Evolutionary conservation across 2,888 invertebrate genomes (phyloP).

Genomic region (Silvanus unidentatus): DNA sequence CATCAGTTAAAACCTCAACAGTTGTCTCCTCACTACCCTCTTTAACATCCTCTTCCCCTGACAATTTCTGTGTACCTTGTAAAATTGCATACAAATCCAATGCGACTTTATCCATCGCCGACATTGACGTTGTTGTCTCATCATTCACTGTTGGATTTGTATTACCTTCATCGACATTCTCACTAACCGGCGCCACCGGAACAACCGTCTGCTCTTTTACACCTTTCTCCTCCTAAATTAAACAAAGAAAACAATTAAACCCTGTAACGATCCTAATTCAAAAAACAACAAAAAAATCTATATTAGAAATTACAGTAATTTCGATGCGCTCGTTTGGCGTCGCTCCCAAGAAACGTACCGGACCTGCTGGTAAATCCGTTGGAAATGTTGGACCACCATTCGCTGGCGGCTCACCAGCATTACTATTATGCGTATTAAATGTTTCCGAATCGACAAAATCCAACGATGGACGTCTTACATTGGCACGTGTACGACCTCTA

Average conservation of each 20-base stretch:
- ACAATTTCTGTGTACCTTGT: conserved; percentile 54
- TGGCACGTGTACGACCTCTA: conserved; percentile 52
- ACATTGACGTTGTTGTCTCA: conserved; percentile 39
- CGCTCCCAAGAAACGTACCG: conserved; percentile 53
- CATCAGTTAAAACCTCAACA: conserved; percentile 20
- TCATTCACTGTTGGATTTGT: conserved; percentile 36
- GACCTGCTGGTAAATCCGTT: conserved; percentile 50
- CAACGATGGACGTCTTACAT: conserved; percentile 67
- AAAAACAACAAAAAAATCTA: too few species aligned
- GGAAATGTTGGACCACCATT: conserved; percentile 53
- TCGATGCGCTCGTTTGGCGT: conserved; percentile 52
- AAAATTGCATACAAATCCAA: conserved; percentile 77
- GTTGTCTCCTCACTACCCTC: conserved; percentile 23
- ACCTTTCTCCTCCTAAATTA: not conserved
- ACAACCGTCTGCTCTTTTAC: conserved; percentile 29
- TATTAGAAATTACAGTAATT: conserved; percentile 21
- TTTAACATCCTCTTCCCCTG: conserved; percentile 40
- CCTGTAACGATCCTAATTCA: too few species aligned
- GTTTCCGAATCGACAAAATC: conserved; percentile 77
- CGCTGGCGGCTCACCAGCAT: conserved; percentile 43
- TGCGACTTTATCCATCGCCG: conserved; percentile 54
- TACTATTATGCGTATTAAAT: conserved; percentile 68
- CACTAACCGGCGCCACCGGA: conserved; percentile 43
- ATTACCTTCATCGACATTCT: conserved; percentile 35
- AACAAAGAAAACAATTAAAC: too few species aligned